These are phyloP conservation scores for Spheniscus mendiculus DNA, from an alignment of 2,113 vertebrate genomes.

Conservation along the genomic window DNA sequence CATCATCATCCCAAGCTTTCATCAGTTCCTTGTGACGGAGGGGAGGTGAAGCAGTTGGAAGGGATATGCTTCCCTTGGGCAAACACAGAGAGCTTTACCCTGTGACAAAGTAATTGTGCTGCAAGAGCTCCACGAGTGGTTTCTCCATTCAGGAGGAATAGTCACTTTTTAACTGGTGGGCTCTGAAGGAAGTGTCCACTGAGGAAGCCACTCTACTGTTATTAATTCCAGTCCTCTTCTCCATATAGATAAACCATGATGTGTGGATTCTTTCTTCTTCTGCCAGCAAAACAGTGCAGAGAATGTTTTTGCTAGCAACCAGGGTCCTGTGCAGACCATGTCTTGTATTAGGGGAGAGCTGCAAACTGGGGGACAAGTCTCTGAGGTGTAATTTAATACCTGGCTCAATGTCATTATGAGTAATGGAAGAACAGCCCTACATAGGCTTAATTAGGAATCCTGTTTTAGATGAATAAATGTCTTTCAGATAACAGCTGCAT, in stretches of 20 bases:
- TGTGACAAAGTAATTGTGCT: background rate
- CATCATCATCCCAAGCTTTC: background rate
- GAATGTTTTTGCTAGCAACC: background rate
- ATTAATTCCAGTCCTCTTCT: background rate
- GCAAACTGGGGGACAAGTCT: background rate
- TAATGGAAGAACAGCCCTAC: background rate
- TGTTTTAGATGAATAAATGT: background rate
- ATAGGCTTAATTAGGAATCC: background rate
- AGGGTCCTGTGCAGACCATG: background rate
- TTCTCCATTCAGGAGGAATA: background rate
- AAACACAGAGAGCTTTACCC: background rate
- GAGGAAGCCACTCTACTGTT: background rate
- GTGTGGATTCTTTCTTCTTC: background rate
- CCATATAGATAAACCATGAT: background rate
- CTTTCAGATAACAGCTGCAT: background rate
- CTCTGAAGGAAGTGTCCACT: background rate
- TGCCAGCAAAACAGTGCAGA: background rate
- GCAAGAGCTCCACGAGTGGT: background rate
- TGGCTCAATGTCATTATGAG: background rate
- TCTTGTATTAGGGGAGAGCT: background rate
- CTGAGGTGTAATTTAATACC: background rate
- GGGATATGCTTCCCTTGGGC: background rate
- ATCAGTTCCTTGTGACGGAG: slow-evolving; percentile 4
- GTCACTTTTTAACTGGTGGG: background rate
- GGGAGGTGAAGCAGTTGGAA: background rate